These are phyloP conservation scores for Alauda arvensis DNA, from an alignment of 2,797 vertebrate genomes.

Conservation along the genomic window DNA sequence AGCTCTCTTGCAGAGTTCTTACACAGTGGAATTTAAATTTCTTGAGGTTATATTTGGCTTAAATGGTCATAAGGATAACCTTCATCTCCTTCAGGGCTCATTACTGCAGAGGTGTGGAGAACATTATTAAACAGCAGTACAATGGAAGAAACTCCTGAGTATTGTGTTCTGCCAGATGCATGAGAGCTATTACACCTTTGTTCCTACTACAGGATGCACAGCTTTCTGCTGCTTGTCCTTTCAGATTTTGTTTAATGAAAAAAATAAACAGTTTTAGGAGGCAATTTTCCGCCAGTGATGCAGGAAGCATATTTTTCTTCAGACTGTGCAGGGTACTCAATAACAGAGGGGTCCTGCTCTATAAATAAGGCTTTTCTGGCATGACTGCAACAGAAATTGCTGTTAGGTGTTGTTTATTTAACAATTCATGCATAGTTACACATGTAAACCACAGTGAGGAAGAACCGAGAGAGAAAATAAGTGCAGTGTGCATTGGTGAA, in stretches of 20 bases:
- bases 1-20: not conserved
- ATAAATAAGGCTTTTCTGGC: constrained; percentile 7
- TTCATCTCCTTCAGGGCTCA: not conserved
- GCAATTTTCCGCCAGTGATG: not conserved
- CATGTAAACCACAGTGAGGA: not conserved
- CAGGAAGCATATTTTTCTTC: not conserved
- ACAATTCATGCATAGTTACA: not conserved
- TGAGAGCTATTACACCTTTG: not conserved
- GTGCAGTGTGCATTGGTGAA: not conserved
- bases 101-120: not conserved
- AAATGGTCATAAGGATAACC: not conserved
- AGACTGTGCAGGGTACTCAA: not conserved
- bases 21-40: not conserved
- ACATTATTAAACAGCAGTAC: not conserved
- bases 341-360: not conserved
- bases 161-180: not conserved
- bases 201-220: not conserved
- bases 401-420: constrained; percentile 4
- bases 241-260: not conserved
- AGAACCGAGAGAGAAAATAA: not conserved
- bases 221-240: not conserved
- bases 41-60: not conserved
- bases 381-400: not conserved
- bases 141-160: not conserved
- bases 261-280: constrained; percentile 8